phyloP scores from a whole-genome alignment of 2,113 vertebrate genomes.

The Narcine bancroftii region DNA sequence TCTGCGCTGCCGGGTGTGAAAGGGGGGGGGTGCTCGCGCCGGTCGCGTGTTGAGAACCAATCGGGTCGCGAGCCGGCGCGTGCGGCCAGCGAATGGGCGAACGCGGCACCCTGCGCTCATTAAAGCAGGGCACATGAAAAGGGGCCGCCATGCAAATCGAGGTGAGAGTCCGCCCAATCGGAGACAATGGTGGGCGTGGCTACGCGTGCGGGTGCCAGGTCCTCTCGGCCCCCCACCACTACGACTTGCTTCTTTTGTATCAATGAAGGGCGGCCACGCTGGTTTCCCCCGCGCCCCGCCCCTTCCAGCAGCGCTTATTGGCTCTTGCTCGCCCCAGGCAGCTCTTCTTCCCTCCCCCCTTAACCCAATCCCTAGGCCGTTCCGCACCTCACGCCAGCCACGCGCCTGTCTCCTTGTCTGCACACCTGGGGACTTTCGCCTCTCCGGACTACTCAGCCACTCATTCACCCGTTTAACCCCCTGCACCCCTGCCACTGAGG shows the following conservation, averaged over 20 bases:
- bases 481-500: not conserved
- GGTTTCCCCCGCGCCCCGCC: not conserved
- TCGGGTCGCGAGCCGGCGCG: conserved; percentile 65
- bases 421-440: not conserved
- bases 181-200: not conserved
- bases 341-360: not conserved
- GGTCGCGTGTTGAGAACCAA: conserved; percentile 80
- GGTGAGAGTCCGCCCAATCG: not conserved
- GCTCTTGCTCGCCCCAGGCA: not conserved
- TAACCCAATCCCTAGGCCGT: not conserved
- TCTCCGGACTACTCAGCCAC: not conserved
- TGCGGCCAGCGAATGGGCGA: conserved; percentile 74
- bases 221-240: not conserved
- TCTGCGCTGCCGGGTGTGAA: conserved; percentile 38
- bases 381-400: not conserved
- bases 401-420: conserved; percentile 3
- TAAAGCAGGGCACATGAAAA: not conserved
- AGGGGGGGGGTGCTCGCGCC: conserved; percentile 63
- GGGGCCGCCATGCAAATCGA: not conserved
- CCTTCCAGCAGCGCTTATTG: too few relatives aligned
- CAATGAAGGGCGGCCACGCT: not conserved
- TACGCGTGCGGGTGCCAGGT: not conserved
- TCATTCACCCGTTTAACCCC: not conserved
- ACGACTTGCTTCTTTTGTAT: not conserved
- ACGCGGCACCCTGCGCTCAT: not conserved